Evolutionary conservation across 1,140 invertebrate genomes (phyloP).

Genomic region (Copidosoma floridanum): DNA sequence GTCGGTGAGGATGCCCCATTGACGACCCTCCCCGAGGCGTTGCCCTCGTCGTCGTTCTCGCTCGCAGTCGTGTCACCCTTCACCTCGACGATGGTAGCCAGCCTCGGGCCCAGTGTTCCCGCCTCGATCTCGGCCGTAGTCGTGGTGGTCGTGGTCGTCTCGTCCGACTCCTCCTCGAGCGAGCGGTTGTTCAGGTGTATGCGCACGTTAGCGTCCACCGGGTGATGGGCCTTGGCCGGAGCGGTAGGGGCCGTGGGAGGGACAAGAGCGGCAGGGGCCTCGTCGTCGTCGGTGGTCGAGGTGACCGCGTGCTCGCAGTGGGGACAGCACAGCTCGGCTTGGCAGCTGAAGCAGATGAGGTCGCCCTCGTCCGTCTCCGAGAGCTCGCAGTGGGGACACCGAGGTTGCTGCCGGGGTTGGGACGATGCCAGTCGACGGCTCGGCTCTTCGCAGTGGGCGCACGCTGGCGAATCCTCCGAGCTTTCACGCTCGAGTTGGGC

Average conservation of each 20-base stretch:
- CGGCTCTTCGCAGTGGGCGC: constrained; percentile 33
- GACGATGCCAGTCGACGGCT: constrained; percentile 35
- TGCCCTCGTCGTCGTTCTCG: constrained; percentile 44
- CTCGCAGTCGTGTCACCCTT: constrained; percentile 40
- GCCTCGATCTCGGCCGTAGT: constrained; percentile 3
- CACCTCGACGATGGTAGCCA: constrained; percentile 50
- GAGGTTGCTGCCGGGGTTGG: constrained; percentile 32
- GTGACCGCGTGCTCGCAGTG: constrained; percentile 34
- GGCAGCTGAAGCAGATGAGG: constrained; percentile 50
- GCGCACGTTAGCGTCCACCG: constrained; percentile 43
- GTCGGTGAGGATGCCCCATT: constrained; percentile 35
- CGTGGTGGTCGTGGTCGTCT: constrained; percentile 34
- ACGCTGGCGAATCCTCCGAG: constrained; percentile 34
- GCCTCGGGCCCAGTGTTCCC: constrained; percentile 34
- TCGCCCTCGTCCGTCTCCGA: constrained; percentile 41
- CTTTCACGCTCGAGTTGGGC: constrained; percentile 28
- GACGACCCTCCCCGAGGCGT: constrained; percentile 32
- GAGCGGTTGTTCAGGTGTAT: constrained; percentile 46
- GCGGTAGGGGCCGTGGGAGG: constrained; percentile 8
- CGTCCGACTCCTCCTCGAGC: constrained; percentile 46
- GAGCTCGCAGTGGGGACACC: constrained; percentile 43
- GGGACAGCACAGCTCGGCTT: constrained; percentile 39
- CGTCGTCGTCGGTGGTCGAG: constrained; percentile 39
- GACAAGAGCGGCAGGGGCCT: no score
- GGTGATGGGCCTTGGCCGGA: constrained; percentile 30